phyloP scores from a whole-genome alignment of 2,888 invertebrate species.

The Stenichneumon culpator region DNA sequence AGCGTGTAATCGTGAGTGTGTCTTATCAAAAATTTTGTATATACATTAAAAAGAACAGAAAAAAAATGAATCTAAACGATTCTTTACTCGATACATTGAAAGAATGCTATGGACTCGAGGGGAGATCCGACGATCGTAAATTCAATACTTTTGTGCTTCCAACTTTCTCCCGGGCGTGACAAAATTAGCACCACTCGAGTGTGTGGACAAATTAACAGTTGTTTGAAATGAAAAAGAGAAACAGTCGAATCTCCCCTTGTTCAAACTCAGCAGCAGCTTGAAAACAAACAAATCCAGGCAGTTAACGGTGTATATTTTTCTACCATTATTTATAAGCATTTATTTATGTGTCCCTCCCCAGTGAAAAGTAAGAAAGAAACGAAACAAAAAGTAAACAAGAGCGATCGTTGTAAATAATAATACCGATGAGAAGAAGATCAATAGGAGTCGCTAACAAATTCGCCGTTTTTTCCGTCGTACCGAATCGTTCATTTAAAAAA shows the following conservation, averaged over 20 bases:
- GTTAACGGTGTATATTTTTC: conserved; percentile 79
- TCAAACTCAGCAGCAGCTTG: conserved; percentile 43
- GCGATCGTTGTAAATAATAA: conserved; percentile 15
- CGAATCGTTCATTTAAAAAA: conserved; percentile 15
- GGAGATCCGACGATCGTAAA: not conserved
- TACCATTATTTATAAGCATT: conserved; percentile 78
- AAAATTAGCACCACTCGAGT: conserved; percentile 2
- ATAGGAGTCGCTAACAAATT: not conserved
- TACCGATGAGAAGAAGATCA: not conserved
- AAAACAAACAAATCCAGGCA: conserved; percentile 56
- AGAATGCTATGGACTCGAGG: not conserved
- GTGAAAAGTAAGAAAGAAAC: conserved; percentile 38
- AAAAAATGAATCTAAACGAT: conserved; percentile 5
- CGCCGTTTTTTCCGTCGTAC: conserved; percentile 17
- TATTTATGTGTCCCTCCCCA: conserved; percentile 75
- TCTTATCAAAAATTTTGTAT: conserved; percentile 62
- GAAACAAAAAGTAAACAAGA: conserved; percentile 9
- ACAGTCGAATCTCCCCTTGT: conserved; percentile 59
- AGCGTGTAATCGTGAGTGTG: conserved; percentile 54
- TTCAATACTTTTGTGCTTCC: not conserved
- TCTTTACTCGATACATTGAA: conserved; percentile 12
- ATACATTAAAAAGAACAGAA: not conserved
- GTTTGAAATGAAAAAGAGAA: not conserved
- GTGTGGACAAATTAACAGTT: conserved; percentile 11
- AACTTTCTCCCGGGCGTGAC: conserved; percentile 16